phyloP scores from a whole-genome alignment of 1,140 invertebrate species.

The Drosophila yakuba region DNA sequence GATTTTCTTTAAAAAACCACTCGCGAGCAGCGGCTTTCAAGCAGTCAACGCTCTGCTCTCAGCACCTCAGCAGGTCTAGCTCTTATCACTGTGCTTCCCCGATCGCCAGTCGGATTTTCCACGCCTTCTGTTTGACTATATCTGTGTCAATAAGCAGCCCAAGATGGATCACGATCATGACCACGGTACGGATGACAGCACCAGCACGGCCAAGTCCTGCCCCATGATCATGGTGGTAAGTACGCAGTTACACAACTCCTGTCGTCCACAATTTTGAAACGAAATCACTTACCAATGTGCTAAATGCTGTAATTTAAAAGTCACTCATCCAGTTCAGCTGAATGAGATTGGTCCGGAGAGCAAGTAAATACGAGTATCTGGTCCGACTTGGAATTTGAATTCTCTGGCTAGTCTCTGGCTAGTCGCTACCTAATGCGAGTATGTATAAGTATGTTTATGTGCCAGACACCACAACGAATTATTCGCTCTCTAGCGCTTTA shows the following conservation, averaged over 20 bases:
- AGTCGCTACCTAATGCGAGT: constrained; percentile 18
- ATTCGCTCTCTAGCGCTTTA: constrained; percentile 30
- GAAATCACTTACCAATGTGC: constrained; percentile 2
- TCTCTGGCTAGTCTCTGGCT: constrained; percentile 25
- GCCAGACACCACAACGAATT: constrained; percentile 7
- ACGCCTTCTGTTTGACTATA: constrained; percentile 9
- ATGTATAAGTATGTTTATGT: constrained; percentile 8
- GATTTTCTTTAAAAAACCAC: constrained; percentile 77
- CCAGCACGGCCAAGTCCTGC: constrained; percentile 42
- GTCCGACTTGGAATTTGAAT: constrained; percentile 28
- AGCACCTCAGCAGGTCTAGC: constrained; percentile 59
- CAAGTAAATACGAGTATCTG: constrained; percentile 27
- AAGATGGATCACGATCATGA: constrained; percentile 54
- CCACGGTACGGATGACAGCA: constrained; percentile 29
- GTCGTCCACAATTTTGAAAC: not conserved
- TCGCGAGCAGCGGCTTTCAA: constrained; percentile 38
- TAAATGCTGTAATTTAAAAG: constrained; percentile 23
- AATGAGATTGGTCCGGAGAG: constrained; percentile 23
- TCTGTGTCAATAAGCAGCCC: constrained; percentile 15
- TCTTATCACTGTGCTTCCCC: constrained; percentile 37
- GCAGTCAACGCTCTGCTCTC: constrained; percentile 64
- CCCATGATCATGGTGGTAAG: constrained; percentile 77
- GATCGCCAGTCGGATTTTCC: constrained; percentile 84
- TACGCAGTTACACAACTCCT: constrained; percentile 15
- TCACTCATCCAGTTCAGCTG: constrained; percentile 21